phyloP scores from a whole-genome alignment of 1,140 invertebrate species.

The Aethina tumida region DNA sequence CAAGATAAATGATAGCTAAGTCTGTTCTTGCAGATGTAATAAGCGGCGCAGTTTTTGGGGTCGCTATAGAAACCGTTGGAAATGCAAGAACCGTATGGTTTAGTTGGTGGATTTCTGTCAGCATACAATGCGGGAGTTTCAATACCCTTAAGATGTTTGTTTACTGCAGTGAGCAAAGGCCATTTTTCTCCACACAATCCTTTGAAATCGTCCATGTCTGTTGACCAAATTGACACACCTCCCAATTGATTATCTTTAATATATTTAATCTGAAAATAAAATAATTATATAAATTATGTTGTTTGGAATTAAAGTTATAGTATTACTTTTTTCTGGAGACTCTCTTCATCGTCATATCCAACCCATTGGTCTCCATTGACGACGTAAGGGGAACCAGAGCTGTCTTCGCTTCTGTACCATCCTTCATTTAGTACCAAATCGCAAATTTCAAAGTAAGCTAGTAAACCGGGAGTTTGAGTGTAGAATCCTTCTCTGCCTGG shows the following conservation, averaged over 20 bases:
- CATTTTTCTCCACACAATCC: conserved; percentile 55
- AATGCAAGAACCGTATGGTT: conserved; percentile 36
- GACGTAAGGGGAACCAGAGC: conserved; percentile 59
- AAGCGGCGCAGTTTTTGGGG: conserved; percentile 54
- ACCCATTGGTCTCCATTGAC: conserved; percentile 74
- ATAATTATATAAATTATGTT: neutral
- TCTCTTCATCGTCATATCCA: conserved; percentile 64
- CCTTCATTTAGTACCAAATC: conserved; percentile 49
- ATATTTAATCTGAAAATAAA: conserved; percentile 46
- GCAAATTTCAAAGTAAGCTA: conserved; percentile 50
- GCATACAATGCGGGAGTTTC: conserved; percentile 6
- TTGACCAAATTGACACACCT: conserved; percentile 56
- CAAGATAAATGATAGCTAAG: conserved; percentile 46
- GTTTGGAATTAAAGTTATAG: conserved; percentile 1
- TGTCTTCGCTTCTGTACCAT: conserved; percentile 52
- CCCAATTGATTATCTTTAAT: conserved; percentile 49
- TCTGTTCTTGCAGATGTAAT: conserved; percentile 55
- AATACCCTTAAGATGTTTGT: conserved; percentile 44
- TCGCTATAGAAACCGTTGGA: conserved; percentile 47
- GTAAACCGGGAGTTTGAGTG: conserved; percentile 29
- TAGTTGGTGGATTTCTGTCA: conserved; percentile 12
- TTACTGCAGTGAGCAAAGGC: conserved; percentile 50
- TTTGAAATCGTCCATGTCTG: conserved; percentile 59
- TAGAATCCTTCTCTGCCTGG: conserved; percentile 61
- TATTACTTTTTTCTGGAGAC: conserved; percentile 54